These are phyloP conservation scores for Macrobrachium rosenbergii DNA, from an alignment of 1,140 invertebrate genomes.

Conservation along the genomic window DNA sequence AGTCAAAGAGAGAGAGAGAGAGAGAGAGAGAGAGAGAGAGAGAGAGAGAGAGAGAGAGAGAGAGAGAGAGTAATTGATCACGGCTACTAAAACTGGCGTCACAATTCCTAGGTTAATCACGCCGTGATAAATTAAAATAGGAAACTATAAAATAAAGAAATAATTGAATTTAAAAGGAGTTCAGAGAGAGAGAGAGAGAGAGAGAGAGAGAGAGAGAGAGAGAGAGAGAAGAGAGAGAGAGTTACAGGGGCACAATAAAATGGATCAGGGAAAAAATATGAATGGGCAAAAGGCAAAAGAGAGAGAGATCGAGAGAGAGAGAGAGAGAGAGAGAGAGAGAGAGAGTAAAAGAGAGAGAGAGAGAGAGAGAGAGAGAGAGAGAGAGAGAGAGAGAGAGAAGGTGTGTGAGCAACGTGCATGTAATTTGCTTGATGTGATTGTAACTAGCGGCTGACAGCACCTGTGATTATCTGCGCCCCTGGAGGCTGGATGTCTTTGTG, in stretches of 20 bases:
- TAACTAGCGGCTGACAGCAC: background rate
- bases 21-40: background rate
- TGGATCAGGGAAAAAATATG: no score
- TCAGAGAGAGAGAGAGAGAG: no score
- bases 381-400: background rate
- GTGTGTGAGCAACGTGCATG: background rate
- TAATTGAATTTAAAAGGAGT: no score
- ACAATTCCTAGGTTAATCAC: no score
- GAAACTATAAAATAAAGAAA: no score
- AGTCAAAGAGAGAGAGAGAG: background rate
- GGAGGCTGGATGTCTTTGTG: no score
- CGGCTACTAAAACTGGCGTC: no score
- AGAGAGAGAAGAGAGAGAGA: no score
- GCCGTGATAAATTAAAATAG: no score
- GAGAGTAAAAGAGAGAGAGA: background rate
- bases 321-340: background rate
- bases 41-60: constrained; percentile 1
- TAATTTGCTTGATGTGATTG: background rate
- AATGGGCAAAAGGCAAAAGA: background rate
- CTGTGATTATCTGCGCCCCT: background rate
- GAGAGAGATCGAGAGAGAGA: constrained; percentile 30
- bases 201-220: no score
- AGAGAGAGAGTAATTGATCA: no score
- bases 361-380: constrained; percentile 7
- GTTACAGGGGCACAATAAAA: no score